A percentile compares a stretch with the other conserved stretches of the same genome.
These are phyloP conservation scores for Loris lydekkerianus DNA, from an alignment of 2,797 vertebrate species.

Conservation along the genomic window DNA sequence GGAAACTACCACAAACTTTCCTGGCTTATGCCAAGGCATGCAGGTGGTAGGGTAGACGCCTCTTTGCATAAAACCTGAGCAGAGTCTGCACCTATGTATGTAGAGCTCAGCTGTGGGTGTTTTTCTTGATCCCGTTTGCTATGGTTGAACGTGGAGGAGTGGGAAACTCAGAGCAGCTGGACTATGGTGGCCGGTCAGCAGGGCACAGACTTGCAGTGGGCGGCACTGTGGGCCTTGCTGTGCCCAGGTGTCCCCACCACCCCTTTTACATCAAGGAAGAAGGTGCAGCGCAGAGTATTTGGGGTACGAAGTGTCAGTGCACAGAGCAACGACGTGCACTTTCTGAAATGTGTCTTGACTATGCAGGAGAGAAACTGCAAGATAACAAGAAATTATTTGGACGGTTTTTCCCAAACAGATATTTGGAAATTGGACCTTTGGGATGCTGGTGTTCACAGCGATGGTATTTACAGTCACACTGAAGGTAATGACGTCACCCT, in stretches of 20 bases:
- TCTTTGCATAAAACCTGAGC: rapidly evolving
- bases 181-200: background rate
- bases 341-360: background rate
- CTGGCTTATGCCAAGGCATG: background rate
- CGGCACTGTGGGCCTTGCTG: background rate
- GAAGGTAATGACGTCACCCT: constrained; percentile 90
- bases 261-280: background rate
- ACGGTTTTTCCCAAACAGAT: constrained; percentile 89
- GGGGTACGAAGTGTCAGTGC: background rate
- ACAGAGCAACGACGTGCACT: background rate
- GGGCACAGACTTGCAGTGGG: no score
- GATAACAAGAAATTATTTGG: constrained; percentile 26
- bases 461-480: constrained; percentile 98
- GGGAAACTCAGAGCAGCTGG: background rate
- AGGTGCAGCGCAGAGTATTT: background rate
- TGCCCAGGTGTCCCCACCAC: background rate
- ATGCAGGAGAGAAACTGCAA: background rate
- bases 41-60: rapidly evolving
- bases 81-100: rapidly evolving
- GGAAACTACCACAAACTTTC: background rate
- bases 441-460: constrained; percentile 97
- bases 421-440: constrained; percentile 99
- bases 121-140: background rate
- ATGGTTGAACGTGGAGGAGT: background rate
- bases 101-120: background rate